Percentiles rank a stretch among this genome's conserved stretches.
Evolutionary conservation across 2,797 vertebrate species (phyloP).

Genomic region (Scyliorhinus canicula): DNA sequence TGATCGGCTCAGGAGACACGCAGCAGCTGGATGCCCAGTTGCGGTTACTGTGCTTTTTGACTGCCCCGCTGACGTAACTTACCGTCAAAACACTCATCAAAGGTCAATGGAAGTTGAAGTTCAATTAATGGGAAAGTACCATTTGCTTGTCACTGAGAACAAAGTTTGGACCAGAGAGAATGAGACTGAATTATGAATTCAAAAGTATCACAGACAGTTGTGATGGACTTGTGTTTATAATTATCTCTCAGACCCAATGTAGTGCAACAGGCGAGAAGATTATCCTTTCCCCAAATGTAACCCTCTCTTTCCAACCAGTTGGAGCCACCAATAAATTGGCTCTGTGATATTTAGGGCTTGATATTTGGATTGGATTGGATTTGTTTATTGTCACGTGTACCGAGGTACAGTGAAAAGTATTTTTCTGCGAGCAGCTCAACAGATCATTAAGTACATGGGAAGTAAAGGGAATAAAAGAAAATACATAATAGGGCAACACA

Average conservation of each 20-base stretch:
- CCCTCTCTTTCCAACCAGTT: background rate
- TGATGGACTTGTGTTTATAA: background rate
- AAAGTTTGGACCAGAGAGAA: background rate
- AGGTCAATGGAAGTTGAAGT: background rate
- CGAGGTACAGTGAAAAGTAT: too few species aligned
- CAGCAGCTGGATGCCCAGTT: background rate
- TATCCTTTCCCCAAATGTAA: background rate
- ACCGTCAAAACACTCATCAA: background rate
- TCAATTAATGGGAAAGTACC: too few species aligned
- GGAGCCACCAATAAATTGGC: too few species aligned
- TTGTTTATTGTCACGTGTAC: too few species aligned
- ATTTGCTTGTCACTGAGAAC: background rate
- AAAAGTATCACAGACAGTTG: background rate
- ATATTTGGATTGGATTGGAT: too few species aligned
- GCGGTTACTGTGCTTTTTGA: background rate
- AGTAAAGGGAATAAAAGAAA: too few species aligned
- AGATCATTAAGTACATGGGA: too few species aligned
- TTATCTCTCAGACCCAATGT: background rate
- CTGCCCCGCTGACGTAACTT: background rate
- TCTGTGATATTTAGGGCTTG: background rate
- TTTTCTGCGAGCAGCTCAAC: too few species aligned
- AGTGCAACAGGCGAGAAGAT: background rate
- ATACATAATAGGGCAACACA: too few species aligned
- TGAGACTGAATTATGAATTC: background rate
- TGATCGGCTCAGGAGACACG: background rate